phyloP scores from a whole-genome alignment of 2,888 invertebrate species.

The Amiota communis region DNA sequence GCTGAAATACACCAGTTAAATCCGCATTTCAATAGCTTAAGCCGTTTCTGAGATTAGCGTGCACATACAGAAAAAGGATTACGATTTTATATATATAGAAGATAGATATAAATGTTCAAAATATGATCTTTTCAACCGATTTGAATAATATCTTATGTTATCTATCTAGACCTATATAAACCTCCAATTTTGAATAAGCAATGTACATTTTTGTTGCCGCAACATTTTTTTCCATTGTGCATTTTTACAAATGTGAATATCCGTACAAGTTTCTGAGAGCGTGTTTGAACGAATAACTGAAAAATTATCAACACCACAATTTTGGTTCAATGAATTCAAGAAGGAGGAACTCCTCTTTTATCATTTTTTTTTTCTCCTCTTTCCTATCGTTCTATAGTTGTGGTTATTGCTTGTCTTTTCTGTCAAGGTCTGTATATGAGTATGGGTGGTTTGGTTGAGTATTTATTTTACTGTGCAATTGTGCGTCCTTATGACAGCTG shows the following conservation, averaged over 20 bases:
- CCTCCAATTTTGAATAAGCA: not conserved
- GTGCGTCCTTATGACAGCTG: constrained; percentile 19
- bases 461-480: not conserved
- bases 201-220: not conserved
- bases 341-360: not conserved
- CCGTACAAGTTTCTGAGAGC: not conserved
- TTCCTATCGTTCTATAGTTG: not conserved
- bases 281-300: constrained; percentile 15
- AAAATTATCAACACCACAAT: constrained; percentile 21
- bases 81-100: too few relatives aligned
- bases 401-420: not conserved
- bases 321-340: constrained; percentile 16
- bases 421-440: not conserved
- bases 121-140: too few relatives aligned
- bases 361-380: not conserved
- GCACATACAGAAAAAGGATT: too few relatives aligned
- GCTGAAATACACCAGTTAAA: too few relatives aligned
- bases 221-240: too few relatives aligned
- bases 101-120: too few relatives aligned
- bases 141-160: too few relatives aligned
- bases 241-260: not conserved
- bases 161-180: too few relatives aligned
- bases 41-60: too few relatives aligned
- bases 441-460: not conserved
- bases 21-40: too few relatives aligned